Conservation (phyloP, 2,888 invertebrate genomes). For the Folsomia manolachei region DNA sequence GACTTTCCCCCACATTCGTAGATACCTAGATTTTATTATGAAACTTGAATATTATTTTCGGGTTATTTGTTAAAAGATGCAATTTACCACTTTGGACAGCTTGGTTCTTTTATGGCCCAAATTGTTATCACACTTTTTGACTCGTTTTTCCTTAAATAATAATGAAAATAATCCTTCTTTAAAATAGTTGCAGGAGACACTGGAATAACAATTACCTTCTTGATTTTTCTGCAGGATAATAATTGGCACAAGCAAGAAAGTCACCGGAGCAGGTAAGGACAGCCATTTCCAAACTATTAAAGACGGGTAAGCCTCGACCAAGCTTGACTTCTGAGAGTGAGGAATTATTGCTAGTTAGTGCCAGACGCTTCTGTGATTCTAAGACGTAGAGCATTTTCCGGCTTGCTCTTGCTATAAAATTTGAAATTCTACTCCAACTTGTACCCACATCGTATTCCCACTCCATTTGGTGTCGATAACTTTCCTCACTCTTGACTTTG, state of each 20-base stretch:
- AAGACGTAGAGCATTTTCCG: conserved; percentile 35
- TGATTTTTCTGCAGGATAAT: conserved; percentile 15
- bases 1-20: conserved; percentile 48
- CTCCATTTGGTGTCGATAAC: conserved; percentile 24
- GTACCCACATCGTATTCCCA: conserved; percentile 27
- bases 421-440: conserved; percentile 32
- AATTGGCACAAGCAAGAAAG: conserved; percentile 45
- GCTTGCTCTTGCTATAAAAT: conserved; percentile 34
- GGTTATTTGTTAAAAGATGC: too few relatives aligned
- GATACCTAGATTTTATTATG: too few relatives aligned
- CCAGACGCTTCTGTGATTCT: conserved; percentile 33
- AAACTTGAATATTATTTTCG: too few relatives aligned
- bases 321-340: conserved; percentile 25
- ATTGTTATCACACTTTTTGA: conserved; percentile 41
- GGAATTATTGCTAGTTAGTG: conserved; percentile 16
- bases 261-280: conserved; percentile 39
- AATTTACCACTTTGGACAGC: conserved; percentile 41
- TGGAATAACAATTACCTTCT: not conserved
- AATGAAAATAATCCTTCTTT: not conserved
- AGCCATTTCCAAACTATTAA: conserved; percentile 44
- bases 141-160: not conserved
- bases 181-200: not conserved
- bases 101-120: conserved; percentile 48
- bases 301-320: conserved; percentile 34
- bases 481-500: conserved; percentile 32